Percentiles rank a stretch among this genome's conserved stretches.
phyloP scores from a whole-genome alignment of 2,888 invertebrate genomes.

The Fissipunctia ypsillon region DNA sequence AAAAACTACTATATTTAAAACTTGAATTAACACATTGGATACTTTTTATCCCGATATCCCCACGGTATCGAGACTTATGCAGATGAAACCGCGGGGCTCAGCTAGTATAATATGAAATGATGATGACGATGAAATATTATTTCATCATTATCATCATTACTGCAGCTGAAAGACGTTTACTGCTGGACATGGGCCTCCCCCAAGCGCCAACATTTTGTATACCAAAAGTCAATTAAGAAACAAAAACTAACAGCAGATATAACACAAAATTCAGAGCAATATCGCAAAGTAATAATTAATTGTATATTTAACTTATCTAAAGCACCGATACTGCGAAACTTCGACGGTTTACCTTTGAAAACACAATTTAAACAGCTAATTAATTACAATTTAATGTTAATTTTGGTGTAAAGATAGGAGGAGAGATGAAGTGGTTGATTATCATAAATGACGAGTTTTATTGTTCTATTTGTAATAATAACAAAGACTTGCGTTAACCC shows the following conservation, averaged over 20 bases:
- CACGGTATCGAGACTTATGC: no score
- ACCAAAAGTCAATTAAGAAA: constrained; percentile 15
- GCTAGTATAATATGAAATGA: no score
- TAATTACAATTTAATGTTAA: constrained; percentile 54
- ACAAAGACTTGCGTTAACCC: neutral
- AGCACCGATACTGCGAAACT: constrained; percentile 43
- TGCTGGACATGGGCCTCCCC: neutral
- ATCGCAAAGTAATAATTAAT: constrained; percentile 51
- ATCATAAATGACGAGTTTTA: constrained; percentile 28
- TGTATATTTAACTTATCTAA: constrained; percentile 37
- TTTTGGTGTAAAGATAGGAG: constrained; percentile 34
- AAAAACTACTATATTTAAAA: no score
- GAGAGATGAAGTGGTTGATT: constrained; percentile 26
- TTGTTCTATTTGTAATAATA: constrained; percentile 21
- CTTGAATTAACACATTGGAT: no score
- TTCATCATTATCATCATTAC: neutral
- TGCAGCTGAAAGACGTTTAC: neutral
- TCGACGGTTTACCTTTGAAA: constrained; percentile 44
- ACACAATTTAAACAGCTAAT: constrained; percentile 48
- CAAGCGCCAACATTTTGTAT: neutral
- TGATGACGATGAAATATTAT: no score
- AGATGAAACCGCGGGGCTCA: no score
- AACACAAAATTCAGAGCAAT: constrained; percentile 9
- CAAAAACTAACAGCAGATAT: constrained; percentile 2
- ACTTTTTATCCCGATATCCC: no score